These are phyloP conservation scores for Karalla daura DNA, from an alignment of 2,797 vertebrate species.

Conservation along the genomic window DNA sequence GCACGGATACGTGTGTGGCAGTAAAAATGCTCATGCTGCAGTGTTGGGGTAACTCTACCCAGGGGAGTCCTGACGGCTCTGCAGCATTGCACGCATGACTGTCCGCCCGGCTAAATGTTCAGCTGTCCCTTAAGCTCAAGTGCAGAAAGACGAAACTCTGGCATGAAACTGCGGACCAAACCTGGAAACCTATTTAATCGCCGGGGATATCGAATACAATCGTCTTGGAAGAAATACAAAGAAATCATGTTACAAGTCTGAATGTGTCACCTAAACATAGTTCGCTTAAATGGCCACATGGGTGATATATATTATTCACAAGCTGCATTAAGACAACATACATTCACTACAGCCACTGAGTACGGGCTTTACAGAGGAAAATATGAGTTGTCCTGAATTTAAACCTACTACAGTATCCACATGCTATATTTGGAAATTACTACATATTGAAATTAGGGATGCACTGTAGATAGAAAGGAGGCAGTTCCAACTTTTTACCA, in stretches of 20 bases:
- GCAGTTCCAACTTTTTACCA: too few relatives aligned
- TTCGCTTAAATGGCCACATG: background rate
- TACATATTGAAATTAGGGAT: background rate
- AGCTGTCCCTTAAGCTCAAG: constrained; percentile 76
- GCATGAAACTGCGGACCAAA: constrained; percentile 42
- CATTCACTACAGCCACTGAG: background rate
- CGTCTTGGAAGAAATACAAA: background rate
- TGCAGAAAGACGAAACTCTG: constrained; percentile 66
- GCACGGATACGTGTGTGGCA: constrained; percentile 16
- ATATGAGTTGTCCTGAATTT: background rate
- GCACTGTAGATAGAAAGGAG: background rate
- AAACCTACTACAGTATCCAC: background rate
- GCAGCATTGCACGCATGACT: constrained; percentile 51
- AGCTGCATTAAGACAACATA: background rate
- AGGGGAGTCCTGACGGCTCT: constrained; percentile 40
- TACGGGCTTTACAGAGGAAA: background rate
- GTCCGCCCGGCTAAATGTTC: constrained; percentile 40
- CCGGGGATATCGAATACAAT: constrained; percentile 6
- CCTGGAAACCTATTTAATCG: constrained; percentile 26
- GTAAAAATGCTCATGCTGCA: constrained; percentile 71
- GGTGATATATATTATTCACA: background rate
- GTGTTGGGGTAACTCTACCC: constrained; percentile 70
- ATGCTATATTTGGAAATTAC: background rate
- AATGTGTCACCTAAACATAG: background rate
- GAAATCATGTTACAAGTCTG: background rate